Evolutionary conservation across 2,113 vertebrate genomes (phyloP), one percentile per base, ranked within the genome.

Genomic region (Benitochromis conjunctus): DNA sequence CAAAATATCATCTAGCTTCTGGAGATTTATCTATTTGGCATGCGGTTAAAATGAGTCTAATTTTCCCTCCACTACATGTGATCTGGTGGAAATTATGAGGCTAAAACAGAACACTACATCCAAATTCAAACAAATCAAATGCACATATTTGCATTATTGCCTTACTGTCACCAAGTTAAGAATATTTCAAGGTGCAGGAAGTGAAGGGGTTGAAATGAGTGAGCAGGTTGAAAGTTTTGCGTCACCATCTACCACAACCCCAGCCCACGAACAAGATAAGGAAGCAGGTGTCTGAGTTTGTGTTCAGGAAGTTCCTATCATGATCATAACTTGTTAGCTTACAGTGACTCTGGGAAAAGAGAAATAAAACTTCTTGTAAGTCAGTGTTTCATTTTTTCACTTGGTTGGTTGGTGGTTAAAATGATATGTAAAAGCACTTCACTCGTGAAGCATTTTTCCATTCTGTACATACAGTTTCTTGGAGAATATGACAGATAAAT

Each of bases 271-370:
- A 46, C 41, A 38, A 51, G 78, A 92, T 82, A 76, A 83, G 38
- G 38, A 51, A 36, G 85, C 79, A 90, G 83, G 74, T 86, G 88
- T 36, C 19, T 86, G 13, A 43, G 66, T 34, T 74, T 83, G 79
- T 80, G 54, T 79, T 79, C 48, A 58, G 78, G 79, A 89, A 80
- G 82, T 84, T 87, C 36, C 80, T 24, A 74, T 83, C 26, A 16
- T 31, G 8, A 89, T 43, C 55, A 13, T 3, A 34, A 81, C 18
- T 53, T 69, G 38, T 38, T 81, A 34, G 64, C 38, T 85, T 51
- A 34, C 19, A 26, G 57, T 76, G 51, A 82, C 46, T n/a, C 19
- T 6, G 29, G 51, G 3, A 53, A 43, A 34, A 43, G 24, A 66
- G n/a, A 9, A 55, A 31, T n/a, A 57, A 81, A 58, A 4, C 24